phyloP scores from a whole-genome alignment of 1,140 invertebrate genomes.

The Thaumatotibia leucotreta region DNA sequence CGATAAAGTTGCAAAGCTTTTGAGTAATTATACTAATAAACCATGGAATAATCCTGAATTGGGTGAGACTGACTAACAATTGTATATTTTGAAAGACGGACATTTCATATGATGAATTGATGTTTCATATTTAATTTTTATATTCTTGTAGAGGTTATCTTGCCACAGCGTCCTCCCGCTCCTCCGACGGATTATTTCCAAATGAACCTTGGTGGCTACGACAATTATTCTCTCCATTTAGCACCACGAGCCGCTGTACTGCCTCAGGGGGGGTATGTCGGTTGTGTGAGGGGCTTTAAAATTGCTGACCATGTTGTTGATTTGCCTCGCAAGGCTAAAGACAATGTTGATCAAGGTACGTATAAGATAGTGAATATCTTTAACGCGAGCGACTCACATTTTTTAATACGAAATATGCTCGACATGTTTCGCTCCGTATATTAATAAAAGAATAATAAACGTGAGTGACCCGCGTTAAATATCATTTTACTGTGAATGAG shows the following conservation, averaged over 20 bases:
- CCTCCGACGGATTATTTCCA: conserved; percentile 92
- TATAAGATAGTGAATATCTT: no score
- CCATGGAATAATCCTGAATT: conserved; percentile 91
- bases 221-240: conserved; percentile 82
- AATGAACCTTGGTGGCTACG: conserved; percentile 92
- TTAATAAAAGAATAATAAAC: no score
- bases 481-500: no score
- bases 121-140: neutral
- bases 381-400: no score
- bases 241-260: conserved; percentile 77
- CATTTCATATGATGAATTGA: neutral
- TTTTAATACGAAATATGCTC: no score
- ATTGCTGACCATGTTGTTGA: conserved; percentile 88
- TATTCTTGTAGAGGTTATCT: conserved; percentile 84
- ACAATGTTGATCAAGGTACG: conserved; percentile 83
- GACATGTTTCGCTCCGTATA: no score
- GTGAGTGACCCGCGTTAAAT: no score
- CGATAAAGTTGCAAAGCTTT: conserved; percentile 81
- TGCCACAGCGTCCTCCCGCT: conserved; percentile 88
- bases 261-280: conserved; percentile 86
- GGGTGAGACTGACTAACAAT: conserved; percentile 66
- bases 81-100: neutral
- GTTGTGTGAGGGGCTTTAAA: conserved; percentile 92
- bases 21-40: conserved; percentile 87
- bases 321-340: conserved; percentile 83